Evolutionary conservation across 2,113 vertebrate genomes (phyloP).

Genomic region (Clarias macrocephalus): DNA sequence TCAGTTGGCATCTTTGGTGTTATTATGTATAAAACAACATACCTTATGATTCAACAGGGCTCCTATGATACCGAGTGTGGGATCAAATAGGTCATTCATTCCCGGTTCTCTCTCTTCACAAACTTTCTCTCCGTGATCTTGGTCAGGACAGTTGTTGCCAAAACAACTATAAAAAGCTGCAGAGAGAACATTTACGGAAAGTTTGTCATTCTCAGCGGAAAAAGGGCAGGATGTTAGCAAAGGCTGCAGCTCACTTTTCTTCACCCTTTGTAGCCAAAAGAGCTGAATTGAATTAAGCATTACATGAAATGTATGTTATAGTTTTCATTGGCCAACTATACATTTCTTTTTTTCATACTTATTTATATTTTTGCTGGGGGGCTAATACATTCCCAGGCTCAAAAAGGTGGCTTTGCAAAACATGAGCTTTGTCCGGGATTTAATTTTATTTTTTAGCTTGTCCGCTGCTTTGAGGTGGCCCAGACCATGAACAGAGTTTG

Average conservation of each 20-base stretch:
- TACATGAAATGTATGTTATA: conserved; percentile 6
- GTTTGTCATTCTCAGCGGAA: neutral
- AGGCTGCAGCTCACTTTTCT: neutral
- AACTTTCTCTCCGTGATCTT: conserved; percentile 8
- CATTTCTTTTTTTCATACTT: neutral
- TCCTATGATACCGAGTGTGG: neutral
- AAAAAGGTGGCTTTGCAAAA: neutral
- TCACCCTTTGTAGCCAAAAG: neutral
- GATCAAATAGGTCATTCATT: neutral
- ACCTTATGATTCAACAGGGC: neutral
- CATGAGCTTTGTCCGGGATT: neutral
- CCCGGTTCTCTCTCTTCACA: neutral
- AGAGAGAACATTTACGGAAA: neutral
- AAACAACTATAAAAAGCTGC: conserved; percentile 19
- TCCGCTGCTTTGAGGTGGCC: neutral
- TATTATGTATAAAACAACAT: conserved; percentile 1
- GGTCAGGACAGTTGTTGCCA: conserved; percentile 25
- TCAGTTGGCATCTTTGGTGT: neutral
- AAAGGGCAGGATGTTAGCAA: neutral
- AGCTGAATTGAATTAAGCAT: neutral
- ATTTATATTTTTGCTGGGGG: no score
- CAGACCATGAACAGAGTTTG: neutral
- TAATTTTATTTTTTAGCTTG: neutral
- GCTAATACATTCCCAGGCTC: neutral
- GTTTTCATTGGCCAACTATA: neutral